Percentiles rank a stretch among this genome's conserved stretches.
Conservation (phyloP, 2,797 vertebrate species). For the Tinamus major region DNA sequence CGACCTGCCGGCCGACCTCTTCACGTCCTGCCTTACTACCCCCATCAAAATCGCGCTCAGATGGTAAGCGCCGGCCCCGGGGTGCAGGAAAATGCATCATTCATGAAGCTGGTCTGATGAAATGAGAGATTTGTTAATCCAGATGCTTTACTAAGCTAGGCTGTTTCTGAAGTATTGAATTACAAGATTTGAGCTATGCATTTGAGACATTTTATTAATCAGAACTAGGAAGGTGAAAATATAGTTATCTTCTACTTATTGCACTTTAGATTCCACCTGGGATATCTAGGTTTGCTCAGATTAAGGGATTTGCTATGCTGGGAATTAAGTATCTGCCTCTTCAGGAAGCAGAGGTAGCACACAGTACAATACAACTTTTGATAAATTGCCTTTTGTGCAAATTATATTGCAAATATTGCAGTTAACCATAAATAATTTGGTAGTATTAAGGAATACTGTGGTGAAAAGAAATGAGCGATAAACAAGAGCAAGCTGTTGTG, state of each 20-base stretch:
- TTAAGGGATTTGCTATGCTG: constrained; percentile 67
- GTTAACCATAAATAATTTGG: constrained; percentile 51
- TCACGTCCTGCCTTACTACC: constrained; percentile 98
- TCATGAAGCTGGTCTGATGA: not conserved
- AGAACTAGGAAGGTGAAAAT: not conserved
- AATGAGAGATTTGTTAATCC: not conserved
- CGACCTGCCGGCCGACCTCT: constrained; percentile 95
- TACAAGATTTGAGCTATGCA: not conserved
- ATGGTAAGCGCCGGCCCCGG: constrained; percentile 82
- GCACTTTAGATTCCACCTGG: constrained; percentile 6
- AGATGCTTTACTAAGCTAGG: fast-evolving
- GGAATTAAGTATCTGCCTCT: constrained; percentile 46
- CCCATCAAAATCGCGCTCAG: constrained; percentile 97
- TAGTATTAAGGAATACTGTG: constrained; percentile 2
- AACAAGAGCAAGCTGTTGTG: not conserved
- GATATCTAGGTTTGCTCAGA: constrained; percentile 51
- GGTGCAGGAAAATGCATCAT: not conserved
- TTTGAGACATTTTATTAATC: not conserved
- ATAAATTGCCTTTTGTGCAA: constrained; percentile 29
- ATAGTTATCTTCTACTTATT: constrained; percentile 30
- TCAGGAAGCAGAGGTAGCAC: not conserved
- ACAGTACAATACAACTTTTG: not conserved
- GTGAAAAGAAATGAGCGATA: constrained; percentile 2
- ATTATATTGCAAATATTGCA: constrained; percentile 25
- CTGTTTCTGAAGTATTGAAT: not conserved